Conservation (phyloP, 1,140 invertebrate genomes). For the Drosophila pachea region DNA sequence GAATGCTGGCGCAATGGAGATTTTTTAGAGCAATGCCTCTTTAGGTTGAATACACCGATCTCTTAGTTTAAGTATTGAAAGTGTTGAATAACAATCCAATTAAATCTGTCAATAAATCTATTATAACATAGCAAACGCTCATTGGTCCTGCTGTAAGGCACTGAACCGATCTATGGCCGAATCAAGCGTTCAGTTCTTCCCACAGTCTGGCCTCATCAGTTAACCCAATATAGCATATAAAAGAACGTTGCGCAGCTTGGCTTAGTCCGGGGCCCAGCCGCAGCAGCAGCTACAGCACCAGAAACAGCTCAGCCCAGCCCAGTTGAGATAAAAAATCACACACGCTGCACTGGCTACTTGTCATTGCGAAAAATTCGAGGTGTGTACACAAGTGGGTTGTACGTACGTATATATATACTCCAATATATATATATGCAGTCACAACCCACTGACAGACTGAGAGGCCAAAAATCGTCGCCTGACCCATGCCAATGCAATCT, state of each 20-base stretch:
- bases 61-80: not conserved
- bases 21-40: not conserved
- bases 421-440: not conserved
- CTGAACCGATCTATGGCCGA: slow-evolving; percentile 29
- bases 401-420: not conserved
- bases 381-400: slow-evolving; percentile 52
- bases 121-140: too few species aligned
- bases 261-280: slow-evolving; percentile 8
- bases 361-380: slow-evolving; percentile 65
- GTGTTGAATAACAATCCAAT: too few species aligned
- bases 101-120: too few species aligned
- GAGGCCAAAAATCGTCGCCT: slow-evolving; percentile 25
- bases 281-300: not conserved
- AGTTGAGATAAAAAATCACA: slow-evolving; percentile 33
- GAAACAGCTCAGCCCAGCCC: slow-evolving; percentile 12
- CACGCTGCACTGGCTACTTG: slow-evolving; percentile 56
- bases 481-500: slow-evolving; percentile 41
- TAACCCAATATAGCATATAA: slow-evolving; percentile 12
- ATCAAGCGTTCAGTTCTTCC: slow-evolving; percentile 52
- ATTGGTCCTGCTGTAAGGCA: not conserved
- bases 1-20: not conserved
- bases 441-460: not conserved
- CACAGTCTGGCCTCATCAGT: slow-evolving; percentile 23
- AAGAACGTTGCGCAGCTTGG: slow-evolving; percentile 2
- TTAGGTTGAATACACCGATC: not conserved